Base-by-base conservation (phyloP, 2,888 invertebrate genomes). In the Harpalus rufipes region DNA sequence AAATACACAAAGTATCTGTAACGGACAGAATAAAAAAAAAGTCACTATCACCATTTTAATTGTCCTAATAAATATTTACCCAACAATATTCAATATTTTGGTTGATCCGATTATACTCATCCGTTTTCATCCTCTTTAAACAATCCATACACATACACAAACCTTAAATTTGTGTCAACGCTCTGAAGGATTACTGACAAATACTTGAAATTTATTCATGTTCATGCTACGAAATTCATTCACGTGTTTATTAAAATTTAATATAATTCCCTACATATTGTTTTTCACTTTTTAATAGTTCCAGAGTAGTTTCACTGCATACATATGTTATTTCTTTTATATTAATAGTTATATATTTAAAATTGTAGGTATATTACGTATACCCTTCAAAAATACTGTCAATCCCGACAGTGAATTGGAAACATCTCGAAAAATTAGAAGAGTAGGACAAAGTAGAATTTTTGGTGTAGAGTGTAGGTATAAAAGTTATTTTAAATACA, bases 211-310 rank as follows among this genome's bases (percentile, higher is more conserved):
- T 63, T 6, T 63, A 63, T 63, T 63, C 63, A 12, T 63, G 63
- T 63, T 25, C 63, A 63, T 21, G 63, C 21, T 18, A 18, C 1
- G 16, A 41, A 4, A 74, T 44, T 21, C 16, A 74, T 74, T 74
- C n/a, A 21, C 39, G 51, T 74, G 74, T 16, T 44, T 41, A 74
- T 18, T 51, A 74, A 74, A 74, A 74, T 74, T 74, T 51, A 74
- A 18, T 74, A 32, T 72, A 12, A 21, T 74, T 74, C 63, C 21
- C 63, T 41, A 12, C 39, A 39, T 68, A 68, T 68, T 68, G 68
- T 41, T 65, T 16, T 39, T 16, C 21, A 21, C 1, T 3, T 21
- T 3, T 3, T 21, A 21, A 21, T 21, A 21, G 21, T 21, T n/a
- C n/a, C n/a, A n/a, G n/a, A n/a, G n/a, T n/a, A n/a, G n/a, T n/a